These are phyloP conservation scores for Leucosticte australis DNA, from an alignment of 2,113 vertebrate genomes.

Conservation along the genomic window DNA sequence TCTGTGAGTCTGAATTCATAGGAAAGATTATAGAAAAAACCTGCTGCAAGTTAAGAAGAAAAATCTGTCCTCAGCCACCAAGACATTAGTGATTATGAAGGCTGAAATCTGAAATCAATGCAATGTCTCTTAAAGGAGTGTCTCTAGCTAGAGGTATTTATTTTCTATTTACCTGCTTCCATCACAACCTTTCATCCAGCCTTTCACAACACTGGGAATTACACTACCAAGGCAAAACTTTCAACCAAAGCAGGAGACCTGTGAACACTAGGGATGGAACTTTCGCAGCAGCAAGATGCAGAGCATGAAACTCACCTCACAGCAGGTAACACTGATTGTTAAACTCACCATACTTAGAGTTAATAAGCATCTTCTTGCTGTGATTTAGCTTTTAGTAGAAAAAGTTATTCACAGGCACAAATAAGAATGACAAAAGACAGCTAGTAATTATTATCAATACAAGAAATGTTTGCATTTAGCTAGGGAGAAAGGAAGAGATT, in stretches of 20 bases:
- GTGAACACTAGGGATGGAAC: accelerated
- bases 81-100: background rate
- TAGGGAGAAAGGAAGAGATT: background rate
- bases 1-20: background rate
- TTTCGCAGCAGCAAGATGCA: background rate
- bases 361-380: background rate
- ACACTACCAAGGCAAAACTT: background rate
- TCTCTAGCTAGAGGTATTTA: background rate
- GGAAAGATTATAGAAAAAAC: background rate
- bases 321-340: background rate
- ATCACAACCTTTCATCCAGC: background rate
- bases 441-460: background rate
- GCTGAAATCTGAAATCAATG: background rate
- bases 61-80: background rate
- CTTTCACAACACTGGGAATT: background rate
- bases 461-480: background rate
- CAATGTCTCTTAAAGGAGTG: background rate
- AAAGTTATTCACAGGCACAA: background rate
- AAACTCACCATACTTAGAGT: background rate
- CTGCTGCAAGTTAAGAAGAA: background rate
- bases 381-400: background rate
- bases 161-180: background rate
- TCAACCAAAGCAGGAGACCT: background rate
- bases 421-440: background rate
- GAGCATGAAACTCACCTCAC: background rate